Evolutionary conservation across 2,888 invertebrate species (phyloP).

Genomic region (Acrobasis consociella): DNA sequence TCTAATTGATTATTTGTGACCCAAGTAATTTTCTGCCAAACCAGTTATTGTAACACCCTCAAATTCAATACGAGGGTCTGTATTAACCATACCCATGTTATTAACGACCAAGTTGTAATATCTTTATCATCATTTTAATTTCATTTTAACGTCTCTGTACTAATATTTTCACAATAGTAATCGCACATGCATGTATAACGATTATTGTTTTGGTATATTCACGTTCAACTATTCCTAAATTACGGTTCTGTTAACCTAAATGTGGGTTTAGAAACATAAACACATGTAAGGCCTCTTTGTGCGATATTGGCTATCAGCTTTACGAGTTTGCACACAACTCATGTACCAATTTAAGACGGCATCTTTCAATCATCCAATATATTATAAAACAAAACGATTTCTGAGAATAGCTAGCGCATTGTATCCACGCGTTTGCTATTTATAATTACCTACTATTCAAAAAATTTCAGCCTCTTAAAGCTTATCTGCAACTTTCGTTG

Average conservation of each 20-base stretch:
- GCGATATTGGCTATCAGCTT: slow-evolving; percentile 46
- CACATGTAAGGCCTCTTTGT: slow-evolving; percentile 59
- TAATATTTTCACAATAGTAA: background rate
- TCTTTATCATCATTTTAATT: slow-evolving; percentile 12
- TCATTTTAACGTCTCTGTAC: slow-evolving; percentile 4
- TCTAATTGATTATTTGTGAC: slow-evolving; percentile 77
- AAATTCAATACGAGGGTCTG: slow-evolving; percentile 34
- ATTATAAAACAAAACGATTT: slow-evolving; percentile 72
- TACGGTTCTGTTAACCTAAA: slow-evolving; percentile 61
- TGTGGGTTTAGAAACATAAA: slow-evolving; percentile 60
- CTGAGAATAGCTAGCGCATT: slow-evolving; percentile 74
- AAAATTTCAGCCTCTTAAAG: slow-evolving; percentile 49
- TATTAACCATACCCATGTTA: slow-evolving; percentile 20
- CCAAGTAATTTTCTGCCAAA: slow-evolving; percentile 62
- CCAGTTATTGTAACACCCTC: slow-evolving; percentile 49
- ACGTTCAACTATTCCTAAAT: slow-evolving; percentile 49
- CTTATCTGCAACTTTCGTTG: slow-evolving; percentile 44
- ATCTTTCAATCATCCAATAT: slow-evolving; percentile 65
- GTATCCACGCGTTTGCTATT: slow-evolving; percentile 78
- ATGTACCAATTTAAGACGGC: slow-evolving; percentile 60
- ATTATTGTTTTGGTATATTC: slow-evolving; percentile 53
- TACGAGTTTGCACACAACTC: slow-evolving; percentile 55
- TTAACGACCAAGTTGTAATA: background rate
- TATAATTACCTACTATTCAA: slow-evolving; percentile 77
- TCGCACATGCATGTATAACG: slow-evolving; percentile 37